Evolutionary conservation across 2,113 vertebrate genomes (phyloP), one percentile per base, ranked within the genome.

Genomic region (Opisthocomus hoazin): DNA sequence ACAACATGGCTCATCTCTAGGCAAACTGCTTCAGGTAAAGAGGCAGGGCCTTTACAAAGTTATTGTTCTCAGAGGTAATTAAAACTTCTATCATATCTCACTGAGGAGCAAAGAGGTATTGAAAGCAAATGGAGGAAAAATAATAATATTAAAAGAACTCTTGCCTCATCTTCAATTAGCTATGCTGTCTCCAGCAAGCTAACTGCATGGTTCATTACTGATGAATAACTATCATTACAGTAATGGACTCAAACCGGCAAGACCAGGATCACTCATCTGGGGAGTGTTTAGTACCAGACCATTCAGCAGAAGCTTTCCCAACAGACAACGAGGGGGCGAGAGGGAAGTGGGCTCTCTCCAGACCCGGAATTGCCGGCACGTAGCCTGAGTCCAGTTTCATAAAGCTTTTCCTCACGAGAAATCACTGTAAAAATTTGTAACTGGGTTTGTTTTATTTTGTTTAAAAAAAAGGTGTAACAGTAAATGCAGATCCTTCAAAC

Each of bases 41-140:
- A 95, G 45, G 45, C 56, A 84, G 41, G 66, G 78, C 57, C 54
- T 93, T 88, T 90, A 60, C 61, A 58, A 51, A 90, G 89, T 90
- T 96, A 96, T 95, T 96, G 82, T 94, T 96, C 96, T 96, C 96
- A 79, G 65, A 96, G 95, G 96, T 96, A 96, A 96, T 96, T 97
- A 97, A 96, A 97, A 87, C 84, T 96, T 91, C 30, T 93, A 94
- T 89, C 88, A 94, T 84, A 91, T 83, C 89, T 97, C 90, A 94
- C 39, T n/a, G 87, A 95, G 90, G 41, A 96, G 73, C 63, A 80
- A 84, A 90, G 90, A 96, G 48, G 51, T 88, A 93, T 71, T 94
- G 94, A 95, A 96, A 94, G 79, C 66, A 97, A 97, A 95, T 89
- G 96, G 93, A 94, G 76, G 87, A 92, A 96, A 97, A 96, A 96